Evolutionary conservation across 1,140 invertebrate species (phyloP), one percentile per base, ranked within the genome.

Genomic region (Sminthurides bifidus): DNA sequence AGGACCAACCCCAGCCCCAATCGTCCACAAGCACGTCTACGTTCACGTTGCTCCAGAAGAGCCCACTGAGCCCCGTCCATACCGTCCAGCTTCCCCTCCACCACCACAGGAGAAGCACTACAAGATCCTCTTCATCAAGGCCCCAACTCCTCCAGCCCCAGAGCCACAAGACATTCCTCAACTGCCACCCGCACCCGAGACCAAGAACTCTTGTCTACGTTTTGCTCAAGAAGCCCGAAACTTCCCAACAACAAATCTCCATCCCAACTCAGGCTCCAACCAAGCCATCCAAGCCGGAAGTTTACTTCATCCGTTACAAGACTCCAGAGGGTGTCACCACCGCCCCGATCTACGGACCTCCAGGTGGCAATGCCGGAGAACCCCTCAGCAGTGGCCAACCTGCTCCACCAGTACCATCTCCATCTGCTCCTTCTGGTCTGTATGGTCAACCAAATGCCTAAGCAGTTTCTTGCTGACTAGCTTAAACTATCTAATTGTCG

Each of bases 101-200:
- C 58, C 81, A 44, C 79, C 84, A 8, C 83, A 85, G 10, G 84
- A 87, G 67, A 89, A 89, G 66, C 85, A 89, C 67, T 89, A 88
- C 77, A 87, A 87, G 70, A 88, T 89, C 62, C 83, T 89, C 33
- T 88, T 89, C 75, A 89, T 89, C 68, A 87, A 87, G 71, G 85
- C 85, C 1, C 85, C 85, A 40, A 83, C 82, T 2, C 81, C 84
- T 52, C 83, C 83, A 2, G 80, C 83, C 10, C 83, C 83, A 12
- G 85, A 82, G 3, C 82, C 81, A 0, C 83, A 84, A 8, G 73
- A 82, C 19, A 78, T 87, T 58, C 84, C 84, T 2, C 70, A 73
- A 4, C 68, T 83, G 41, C 80, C 84, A 61, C 82, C 83, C 21
- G 83, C 81, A 66, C 83, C 84, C 62, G 86, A 89, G 71, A 82